A percentile compares a stretch with the other conserved stretches of the same genome.
Evolutionary conservation across 2,113 vertebrate genomes (phyloP).

Genomic region (Entelurus aequoreus): DNA sequence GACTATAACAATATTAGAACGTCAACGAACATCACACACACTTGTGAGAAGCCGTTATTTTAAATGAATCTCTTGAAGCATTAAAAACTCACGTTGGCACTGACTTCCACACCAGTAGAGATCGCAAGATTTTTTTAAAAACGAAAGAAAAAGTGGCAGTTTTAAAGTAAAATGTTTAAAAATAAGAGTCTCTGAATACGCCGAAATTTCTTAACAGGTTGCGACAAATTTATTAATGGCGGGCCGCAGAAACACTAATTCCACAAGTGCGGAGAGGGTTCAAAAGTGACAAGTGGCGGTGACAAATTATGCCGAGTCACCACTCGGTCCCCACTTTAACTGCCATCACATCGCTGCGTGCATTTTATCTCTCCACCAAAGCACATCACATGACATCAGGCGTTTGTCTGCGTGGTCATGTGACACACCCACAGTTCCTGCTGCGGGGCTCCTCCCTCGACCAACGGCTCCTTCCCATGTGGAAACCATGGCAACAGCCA

Average conservation of each 20-base stretch:
- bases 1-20: too few relatives aligned
- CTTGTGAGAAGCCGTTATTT: too few relatives aligned
- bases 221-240: too few relatives aligned
- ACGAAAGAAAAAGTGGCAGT: too few relatives aligned
- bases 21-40: too few relatives aligned
- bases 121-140: too few relatives aligned
- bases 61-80: too few relatives aligned
- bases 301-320: constrained; percentile 20
- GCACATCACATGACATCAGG: constrained; percentile 76
- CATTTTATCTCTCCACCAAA: constrained; percentile 69
- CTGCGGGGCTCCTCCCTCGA: constrained; percentile 61
- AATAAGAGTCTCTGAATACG: too few relatives aligned
- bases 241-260: constrained; percentile 13
- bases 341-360: constrained; percentile 66
- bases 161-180: too few relatives aligned
- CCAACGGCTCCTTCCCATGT: constrained; percentile 74
- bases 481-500: constrained; percentile 88
- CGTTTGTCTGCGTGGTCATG: constrained; percentile 77
- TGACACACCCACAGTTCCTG: constrained; percentile 70
- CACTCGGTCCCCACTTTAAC: constrained; percentile 33
- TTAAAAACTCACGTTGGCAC: too few relatives aligned
- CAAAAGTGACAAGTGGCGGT: constrained; percentile 43
- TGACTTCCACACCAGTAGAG: too few relatives aligned
- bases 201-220: too few relatives aligned
- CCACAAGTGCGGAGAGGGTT: constrained; percentile 17